A percentile compares a stretch with the other conserved stretches of the same genome.
Conservation (phyloP, 1,140 invertebrate species). For the Euura saliciscinereae region DNA sequence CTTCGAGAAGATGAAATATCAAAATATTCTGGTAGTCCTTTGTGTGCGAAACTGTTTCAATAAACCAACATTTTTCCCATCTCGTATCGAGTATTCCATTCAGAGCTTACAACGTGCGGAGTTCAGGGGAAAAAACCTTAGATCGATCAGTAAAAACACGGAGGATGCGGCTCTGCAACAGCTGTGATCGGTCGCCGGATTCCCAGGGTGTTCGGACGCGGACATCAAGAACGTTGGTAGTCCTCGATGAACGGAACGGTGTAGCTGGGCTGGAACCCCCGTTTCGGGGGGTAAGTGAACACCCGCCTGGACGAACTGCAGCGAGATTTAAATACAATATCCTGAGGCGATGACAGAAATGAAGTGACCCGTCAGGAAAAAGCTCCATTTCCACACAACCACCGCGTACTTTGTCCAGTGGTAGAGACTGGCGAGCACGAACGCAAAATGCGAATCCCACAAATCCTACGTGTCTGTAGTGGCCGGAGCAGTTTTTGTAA, state of each 20-base stretch:
- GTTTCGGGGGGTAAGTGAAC: not conserved
- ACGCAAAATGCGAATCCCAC: not conserved
- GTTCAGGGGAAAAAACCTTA: too few relatives aligned
- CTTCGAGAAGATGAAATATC: too few relatives aligned
- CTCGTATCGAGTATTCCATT: too few relatives aligned
- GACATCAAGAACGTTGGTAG: constrained; percentile 22
- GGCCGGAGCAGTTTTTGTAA: not conserved
- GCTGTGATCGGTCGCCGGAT: constrained; percentile 34
- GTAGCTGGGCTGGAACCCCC: not conserved
- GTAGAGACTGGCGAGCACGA: not conserved
- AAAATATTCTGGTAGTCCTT: too few relatives aligned
- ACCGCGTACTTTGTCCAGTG: not conserved
- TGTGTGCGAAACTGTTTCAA: too few relatives aligned
- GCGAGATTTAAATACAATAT: constrained; percentile 41
- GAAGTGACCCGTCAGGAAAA: constrained; percentile 18
- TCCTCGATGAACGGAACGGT: not conserved
- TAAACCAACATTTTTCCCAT: too few relatives aligned
- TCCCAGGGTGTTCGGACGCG: constrained; percentile 31
- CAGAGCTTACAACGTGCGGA: too few relatives aligned
- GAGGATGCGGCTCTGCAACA: constrained; percentile 29
- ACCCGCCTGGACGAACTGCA: constrained; percentile 19
- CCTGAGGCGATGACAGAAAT: constrained; percentile 32
- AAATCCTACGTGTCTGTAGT: not conserved
- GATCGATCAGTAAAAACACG: constrained; percentile 8
- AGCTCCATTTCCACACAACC: not conserved